Evolutionary conservation across 2,888 invertebrate species (phyloP), one percentile per base, ranked within the genome.

Genomic region (Ochropacha duplaris): DNA sequence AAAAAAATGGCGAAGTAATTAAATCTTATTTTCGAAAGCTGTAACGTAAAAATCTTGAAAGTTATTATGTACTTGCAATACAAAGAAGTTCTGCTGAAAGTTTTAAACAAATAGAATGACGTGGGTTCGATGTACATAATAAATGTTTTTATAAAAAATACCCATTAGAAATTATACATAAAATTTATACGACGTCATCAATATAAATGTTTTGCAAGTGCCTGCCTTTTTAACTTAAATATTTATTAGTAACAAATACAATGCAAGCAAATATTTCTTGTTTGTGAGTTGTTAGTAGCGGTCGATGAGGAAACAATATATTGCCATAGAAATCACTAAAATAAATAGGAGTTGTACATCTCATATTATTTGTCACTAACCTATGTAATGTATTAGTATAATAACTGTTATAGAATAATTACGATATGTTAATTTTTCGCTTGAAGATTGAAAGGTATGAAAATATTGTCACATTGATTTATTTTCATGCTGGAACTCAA

Each of bases 31-130:
- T n/a, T n/a, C n/a, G n/a, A n/a, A n/a, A n/a, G n/a, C n/a, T n/a
- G n/a, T n/a, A n/a, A 58, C 57, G 34, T 64, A 60, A 57, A 65
- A 62, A 59, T 16, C 54, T 36, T 49, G 31, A 57, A 54, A 57
- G 16, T 52, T 60, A n/a, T n/a, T n/a, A n/a, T 14, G 9, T 22
- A 36, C 54, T 51, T 24, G 22, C 28, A 49, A 50, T 44, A 44
- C 36, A 44, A 44, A 44, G 44, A 44, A 44, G 22, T 44, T 19
- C 8, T 9, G 44, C 19, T 19, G 19, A 16, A 19, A 44, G 44
- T 44, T 44, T 44, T 8, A 19, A 44, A 44, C 44, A 44, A 44
- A 19, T 44, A 44, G 44, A 44, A 19, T 19, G 16, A 44, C 44
- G 16, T 44, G 3, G 19, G 44, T 44, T 44, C 19, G n/a, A 19